Conservation (phyloP, 1,140 invertebrate species). For the Magallana ariakensis region DNA sequence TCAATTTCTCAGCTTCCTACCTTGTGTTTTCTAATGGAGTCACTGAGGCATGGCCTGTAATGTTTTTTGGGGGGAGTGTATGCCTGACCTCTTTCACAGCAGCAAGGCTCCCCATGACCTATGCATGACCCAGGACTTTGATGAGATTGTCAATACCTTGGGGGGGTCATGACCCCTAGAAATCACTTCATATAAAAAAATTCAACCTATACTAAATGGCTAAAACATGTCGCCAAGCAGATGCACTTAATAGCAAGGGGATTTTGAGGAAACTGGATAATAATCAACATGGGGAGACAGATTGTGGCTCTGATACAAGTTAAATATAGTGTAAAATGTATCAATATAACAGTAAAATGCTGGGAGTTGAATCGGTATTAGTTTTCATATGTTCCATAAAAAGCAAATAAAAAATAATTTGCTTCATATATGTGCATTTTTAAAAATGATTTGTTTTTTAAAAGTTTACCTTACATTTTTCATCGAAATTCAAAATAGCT, state of each 20-base stretch:
- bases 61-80: not conserved
- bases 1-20: not conserved
- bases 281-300: not conserved
- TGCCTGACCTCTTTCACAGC: not conserved
- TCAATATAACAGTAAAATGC: no score
- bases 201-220: not conserved
- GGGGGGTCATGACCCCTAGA: not conserved
- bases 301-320: not conserved
- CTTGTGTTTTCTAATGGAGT: not conserved
- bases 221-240: constrained; percentile 17
- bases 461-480: no score
- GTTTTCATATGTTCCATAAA: no score
- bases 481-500: no score
- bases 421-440: no score
- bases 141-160: not conserved
- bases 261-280: not conserved
- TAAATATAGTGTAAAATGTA: no score
- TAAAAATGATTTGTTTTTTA: no score
- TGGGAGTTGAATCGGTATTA: no score
- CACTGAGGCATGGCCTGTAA: constrained; percentile 7
- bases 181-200: constrained; percentile 18
- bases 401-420: no score
- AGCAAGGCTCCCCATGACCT: not conserved
- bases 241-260: not conserved
- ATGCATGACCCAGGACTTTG: constrained; percentile 11